Percentiles rank a stretch among this genome's conserved stretches.
Conservation (phyloP, 2,113 vertebrate species). For the Etia nguti region DNA sequence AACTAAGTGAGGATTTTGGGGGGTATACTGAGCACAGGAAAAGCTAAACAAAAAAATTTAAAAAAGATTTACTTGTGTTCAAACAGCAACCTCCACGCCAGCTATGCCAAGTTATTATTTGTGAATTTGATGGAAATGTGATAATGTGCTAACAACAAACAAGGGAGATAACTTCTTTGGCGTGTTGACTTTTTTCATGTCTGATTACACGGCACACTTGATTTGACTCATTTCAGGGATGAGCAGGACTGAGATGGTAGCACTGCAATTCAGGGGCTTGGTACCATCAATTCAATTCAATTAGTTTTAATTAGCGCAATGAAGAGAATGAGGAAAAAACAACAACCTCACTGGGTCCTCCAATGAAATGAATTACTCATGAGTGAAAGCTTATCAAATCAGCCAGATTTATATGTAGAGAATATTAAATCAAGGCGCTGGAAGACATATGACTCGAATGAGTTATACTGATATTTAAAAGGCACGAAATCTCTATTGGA, state of each 20-base stretch:
- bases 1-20: background rate
- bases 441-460: slow-evolving; percentile 33
- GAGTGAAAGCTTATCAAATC: slow-evolving; percentile 69
- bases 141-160: slow-evolving; percentile 44
- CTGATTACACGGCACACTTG: slow-evolving; percentile 65
- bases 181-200: slow-evolving; percentile 29
- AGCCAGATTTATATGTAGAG: slow-evolving; percentile 49
- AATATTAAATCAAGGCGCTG: slow-evolving; percentile 57
- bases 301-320: slow-evolving; percentile 67
- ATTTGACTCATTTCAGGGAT: slow-evolving; percentile 70
- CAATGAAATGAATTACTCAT: slow-evolving; percentile 68
- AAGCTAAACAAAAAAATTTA: background rate
- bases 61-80: background rate
- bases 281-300: slow-evolving; percentile 65
- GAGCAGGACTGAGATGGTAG: slow-evolving; percentile 50
- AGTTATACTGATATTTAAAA: slow-evolving; percentile 47
- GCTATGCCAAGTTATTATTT: slow-evolving; percentile 17
- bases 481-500: slow-evolving; percentile 33
- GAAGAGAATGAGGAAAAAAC: slow-evolving; percentile 40
- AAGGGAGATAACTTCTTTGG: slow-evolving; percentile 31
- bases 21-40: background rate
- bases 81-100: background rate
- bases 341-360: slow-evolving; percentile 46
- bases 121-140: slow-evolving; percentile 19
- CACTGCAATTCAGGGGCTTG: slow-evolving; percentile 24